These are phyloP conservation scores for Wasmannia auropunctata DNA, from an alignment of 1,140 invertebrate genomes.

Conservation along the genomic window DNA sequence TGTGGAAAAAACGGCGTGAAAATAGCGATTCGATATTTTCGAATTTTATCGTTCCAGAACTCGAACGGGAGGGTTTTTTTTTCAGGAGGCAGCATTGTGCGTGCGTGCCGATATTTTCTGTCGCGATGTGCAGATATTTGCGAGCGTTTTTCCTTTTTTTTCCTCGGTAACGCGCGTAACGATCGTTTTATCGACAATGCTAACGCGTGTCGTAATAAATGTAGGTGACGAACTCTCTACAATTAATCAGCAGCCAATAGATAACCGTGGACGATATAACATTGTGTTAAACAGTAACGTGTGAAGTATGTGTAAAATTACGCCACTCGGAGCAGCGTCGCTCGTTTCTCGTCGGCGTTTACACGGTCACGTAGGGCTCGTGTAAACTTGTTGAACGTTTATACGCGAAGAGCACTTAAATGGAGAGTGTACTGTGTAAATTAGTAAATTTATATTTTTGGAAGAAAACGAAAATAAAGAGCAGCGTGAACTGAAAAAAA, in stretches of 20 bases:
- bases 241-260: conserved; percentile 65
- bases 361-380: conserved; percentile 54
- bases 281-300: conserved; percentile 51
- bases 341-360: conserved; percentile 43
- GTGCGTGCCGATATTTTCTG: conserved; percentile 37
- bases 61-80: conserved; percentile 2
- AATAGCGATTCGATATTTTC: conserved; percentile 44
- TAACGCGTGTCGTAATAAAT: conserved; percentile 71
- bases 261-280: conserved; percentile 48
- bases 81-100: conserved; percentile 16
- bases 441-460: conserved; percentile 84
- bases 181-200: conserved; percentile 38
- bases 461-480: conserved; percentile 74
- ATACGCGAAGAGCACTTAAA: conserved; percentile 62
- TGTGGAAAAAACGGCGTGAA: conserved; percentile 49
- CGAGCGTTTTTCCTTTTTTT: conserved; percentile 4
- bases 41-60: conserved; percentile 60
- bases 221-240: conserved; percentile 67
- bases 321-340: conserved; percentile 4
- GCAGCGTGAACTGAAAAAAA: conserved; percentile 16
- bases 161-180: conserved; percentile 29
- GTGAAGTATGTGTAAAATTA: conserved; percentile 58
- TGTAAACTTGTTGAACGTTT: conserved; percentile 65
- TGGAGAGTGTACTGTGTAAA: conserved; percentile 78
- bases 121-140: conserved; percentile 27